These are phyloP conservation scores for Ectropis grisescens DNA, from an alignment of 1,140 invertebrate genomes.

Conservation along the genomic window DNA sequence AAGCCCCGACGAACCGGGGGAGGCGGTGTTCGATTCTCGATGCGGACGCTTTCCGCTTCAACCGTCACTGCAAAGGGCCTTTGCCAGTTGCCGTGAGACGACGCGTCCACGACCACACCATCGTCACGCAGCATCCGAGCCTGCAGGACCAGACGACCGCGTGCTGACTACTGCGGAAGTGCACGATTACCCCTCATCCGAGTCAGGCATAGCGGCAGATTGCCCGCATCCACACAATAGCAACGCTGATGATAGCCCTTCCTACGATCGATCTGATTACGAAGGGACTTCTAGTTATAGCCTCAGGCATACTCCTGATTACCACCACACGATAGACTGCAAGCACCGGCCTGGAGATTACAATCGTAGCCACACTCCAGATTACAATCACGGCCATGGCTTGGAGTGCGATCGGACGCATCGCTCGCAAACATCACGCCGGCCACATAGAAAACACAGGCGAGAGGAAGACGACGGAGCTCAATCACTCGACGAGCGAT, in stretches of 20 bases:
- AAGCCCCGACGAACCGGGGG: slow-evolving; percentile 63
- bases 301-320: slow-evolving; percentile 42
- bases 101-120: slow-evolving; percentile 51
- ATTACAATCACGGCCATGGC: slow-evolving; percentile 45
- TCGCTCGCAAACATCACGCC: slow-evolving; percentile 44
- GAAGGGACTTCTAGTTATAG: slow-evolving; percentile 55
- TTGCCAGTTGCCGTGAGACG: slow-evolving; percentile 49
- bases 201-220: slow-evolving; percentile 61
- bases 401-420: slow-evolving; percentile 49
- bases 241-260: slow-evolving; percentile 55
- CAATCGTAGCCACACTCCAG: slow-evolving; percentile 52
- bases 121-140: slow-evolving; percentile 54
- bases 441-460: slow-evolving; percentile 46
- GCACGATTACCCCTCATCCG: slow-evolving; percentile 66
- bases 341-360: slow-evolving; percentile 45
- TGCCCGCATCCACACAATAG: slow-evolving; percentile 52
- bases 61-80: slow-evolving; percentile 43
- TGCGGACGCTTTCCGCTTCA: slow-evolving; percentile 41
- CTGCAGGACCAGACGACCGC: slow-evolving; percentile 54
- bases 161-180: slow-evolving; percentile 64
- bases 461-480: slow-evolving; percentile 63
- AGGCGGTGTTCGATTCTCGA: slow-evolving; percentile 54
- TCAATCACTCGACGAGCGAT: slow-evolving; percentile 62
- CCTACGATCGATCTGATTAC: slow-evolving; percentile 55
- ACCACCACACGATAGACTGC: slow-evolving; percentile 45